Percentiles rank a stretch among this genome's conserved stretches.
Conservation (phyloP, 2,797 vertebrate species). For the Sebastiscus tertius region DNA sequence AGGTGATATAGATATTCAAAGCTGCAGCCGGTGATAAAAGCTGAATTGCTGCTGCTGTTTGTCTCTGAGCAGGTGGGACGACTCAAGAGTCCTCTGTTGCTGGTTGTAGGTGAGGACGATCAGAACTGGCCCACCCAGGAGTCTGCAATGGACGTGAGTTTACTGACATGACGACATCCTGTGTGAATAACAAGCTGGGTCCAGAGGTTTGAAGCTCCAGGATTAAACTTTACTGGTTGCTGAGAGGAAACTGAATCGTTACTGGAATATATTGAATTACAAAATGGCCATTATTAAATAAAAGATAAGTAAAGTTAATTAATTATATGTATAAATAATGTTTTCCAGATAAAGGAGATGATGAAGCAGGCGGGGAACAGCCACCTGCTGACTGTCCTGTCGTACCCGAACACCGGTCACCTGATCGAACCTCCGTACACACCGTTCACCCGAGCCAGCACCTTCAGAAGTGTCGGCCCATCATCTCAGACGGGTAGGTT, state of each 20-base stretch:
- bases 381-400: slow-evolving; percentile 72
- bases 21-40: neutral
- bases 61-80: slow-evolving; percentile 69
- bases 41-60: neutral
- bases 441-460: slow-evolving; percentile 54
- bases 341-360: slow-evolving; percentile 73
- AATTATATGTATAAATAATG: neutral
- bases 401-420: slow-evolving; percentile 74
- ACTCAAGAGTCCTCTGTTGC: slow-evolving; percentile 76
- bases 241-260: no score
- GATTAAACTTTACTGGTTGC: no score
- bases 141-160: slow-evolving; percentile 80
- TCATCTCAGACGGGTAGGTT: neutral
- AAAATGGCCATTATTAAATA: no score
- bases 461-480: neutral
- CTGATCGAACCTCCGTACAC: slow-evolving; percentile 78
- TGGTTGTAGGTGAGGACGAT: slow-evolving; percentile 82
- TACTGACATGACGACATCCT: neutral
- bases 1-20: neutral
- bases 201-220: no score
- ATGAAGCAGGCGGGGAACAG: slow-evolving; percentile 74
- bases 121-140: slow-evolving; percentile 78
- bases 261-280: no score
- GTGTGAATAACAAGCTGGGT: neutral
- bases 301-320: no score